Conservation (phyloP, 1,140 invertebrate genomes). For the Solenopsis invicta region DNA sequence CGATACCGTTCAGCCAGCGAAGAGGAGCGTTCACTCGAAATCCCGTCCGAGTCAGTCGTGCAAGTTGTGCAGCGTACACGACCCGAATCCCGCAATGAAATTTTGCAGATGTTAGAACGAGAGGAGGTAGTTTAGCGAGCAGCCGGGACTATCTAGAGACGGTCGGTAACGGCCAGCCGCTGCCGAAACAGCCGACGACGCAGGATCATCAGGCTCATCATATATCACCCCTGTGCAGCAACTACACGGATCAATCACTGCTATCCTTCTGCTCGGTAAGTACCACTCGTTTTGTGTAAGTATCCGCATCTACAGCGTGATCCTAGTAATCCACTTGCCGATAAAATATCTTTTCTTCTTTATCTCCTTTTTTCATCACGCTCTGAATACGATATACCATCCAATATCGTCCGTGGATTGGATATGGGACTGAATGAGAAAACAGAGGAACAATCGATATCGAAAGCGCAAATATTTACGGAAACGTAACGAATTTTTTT, state of each 20-base stretch:
- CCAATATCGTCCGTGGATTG: not conserved
- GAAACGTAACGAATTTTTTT: not conserved
- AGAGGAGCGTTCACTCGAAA: not conserved
- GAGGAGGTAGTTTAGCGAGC: conserved; percentile 83
- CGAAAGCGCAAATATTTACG: not conserved
- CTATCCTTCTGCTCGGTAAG: conserved; percentile 84
- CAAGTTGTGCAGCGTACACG: not conserved
- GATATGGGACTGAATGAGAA: not conserved
- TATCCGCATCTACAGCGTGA: not conserved
- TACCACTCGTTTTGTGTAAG: conserved; percentile 28
- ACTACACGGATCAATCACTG: conserved; percentile 82
- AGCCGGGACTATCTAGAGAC: conserved; percentile 80
- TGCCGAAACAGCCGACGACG: conserved; percentile 31
- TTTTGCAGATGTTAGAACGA: conserved; percentile 79
- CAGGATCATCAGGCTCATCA: conserved; percentile 69
- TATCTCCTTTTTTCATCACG: not conserved
- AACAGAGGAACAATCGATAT: not conserved
- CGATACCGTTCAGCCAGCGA: not conserved
- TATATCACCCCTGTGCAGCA: conserved; percentile 77
- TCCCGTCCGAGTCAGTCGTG: not conserved
- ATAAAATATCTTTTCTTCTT: conserved; percentile 25
- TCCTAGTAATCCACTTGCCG: not conserved
- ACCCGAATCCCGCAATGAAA: not conserved
- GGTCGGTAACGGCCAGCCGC: conserved; percentile 66
- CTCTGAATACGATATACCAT: not conserved